phyloP scores from a whole-genome alignment of 2,797 vertebrate genomes.

The Lutjanus argentimaculatus region DNA sequence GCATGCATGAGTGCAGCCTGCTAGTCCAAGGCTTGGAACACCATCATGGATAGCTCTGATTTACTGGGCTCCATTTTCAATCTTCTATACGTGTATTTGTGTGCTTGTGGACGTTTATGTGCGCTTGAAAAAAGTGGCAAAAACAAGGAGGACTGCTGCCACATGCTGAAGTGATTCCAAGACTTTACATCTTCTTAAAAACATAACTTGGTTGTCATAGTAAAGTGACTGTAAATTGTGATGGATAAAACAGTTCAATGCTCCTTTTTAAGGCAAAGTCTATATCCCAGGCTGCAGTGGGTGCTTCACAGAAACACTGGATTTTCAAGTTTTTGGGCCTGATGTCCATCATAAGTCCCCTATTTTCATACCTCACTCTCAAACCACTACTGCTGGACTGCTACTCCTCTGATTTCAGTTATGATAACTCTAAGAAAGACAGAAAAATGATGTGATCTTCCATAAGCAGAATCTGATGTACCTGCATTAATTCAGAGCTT shows the following conservation, averaged over 20 bases:
- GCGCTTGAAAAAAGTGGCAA: slow-evolving; percentile 1
- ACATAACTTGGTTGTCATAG: slow-evolving; percentile 22
- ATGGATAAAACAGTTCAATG: slow-evolving; percentile 50
- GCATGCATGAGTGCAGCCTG: slow-evolving; percentile 3
- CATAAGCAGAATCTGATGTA: not conserved
- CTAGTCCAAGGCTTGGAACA: slow-evolving; percentile 32
- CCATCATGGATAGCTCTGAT: not conserved
- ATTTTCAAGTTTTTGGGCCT: not conserved
- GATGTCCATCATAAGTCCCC: not conserved
- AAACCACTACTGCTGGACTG: not conserved
- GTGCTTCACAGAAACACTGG: slow-evolving; percentile 1
- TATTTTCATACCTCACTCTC: not conserved
- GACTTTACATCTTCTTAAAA: slow-evolving; percentile 35
- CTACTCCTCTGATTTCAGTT: not conserved
- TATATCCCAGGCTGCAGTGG: slow-evolving; percentile 31
- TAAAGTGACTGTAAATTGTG: slow-evolving; percentile 28
- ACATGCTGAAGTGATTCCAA: slow-evolving; percentile 14
- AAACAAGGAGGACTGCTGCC: slow-evolving; percentile 11
- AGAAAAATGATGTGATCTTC: not conserved
- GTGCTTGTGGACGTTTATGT: not conserved
- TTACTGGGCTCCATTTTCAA: slow-evolving; percentile 22
- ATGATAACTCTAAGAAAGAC: not conserved
- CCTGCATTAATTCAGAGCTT: not conserved
- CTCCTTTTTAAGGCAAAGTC: slow-evolving; percentile 29
- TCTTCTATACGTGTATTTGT: not conserved